Evolutionary conservation across 2,797 vertebrate species (phyloP).

Genomic region (Sebastes reedi): DNA sequence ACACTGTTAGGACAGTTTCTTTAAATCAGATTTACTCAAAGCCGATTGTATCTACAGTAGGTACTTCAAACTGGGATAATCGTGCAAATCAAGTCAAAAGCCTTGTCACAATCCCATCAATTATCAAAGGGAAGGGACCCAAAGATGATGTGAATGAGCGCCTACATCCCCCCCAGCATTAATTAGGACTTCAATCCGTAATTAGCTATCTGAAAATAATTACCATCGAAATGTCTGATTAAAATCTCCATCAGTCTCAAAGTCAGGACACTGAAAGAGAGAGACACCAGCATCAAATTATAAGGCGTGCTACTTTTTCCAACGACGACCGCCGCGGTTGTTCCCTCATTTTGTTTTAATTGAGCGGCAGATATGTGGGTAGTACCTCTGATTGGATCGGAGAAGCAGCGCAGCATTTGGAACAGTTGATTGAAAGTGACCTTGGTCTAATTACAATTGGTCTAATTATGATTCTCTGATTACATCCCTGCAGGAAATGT

Average conservation of each 20-base stretch:
- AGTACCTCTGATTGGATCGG: constrained; percentile 68
- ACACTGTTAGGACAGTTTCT: not conserved
- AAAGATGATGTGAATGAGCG: constrained; percentile 41
- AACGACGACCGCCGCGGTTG: constrained; percentile 41
- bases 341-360: constrained; percentile 61
- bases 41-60: constrained; percentile 18
- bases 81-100: constrained; percentile 41
- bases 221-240: constrained; percentile 72
- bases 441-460: constrained; percentile 77
- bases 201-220: constrained; percentile 77
- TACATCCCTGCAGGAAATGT: constrained; percentile 66
- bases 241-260: constrained; percentile 68
- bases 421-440: constrained; percentile 79
- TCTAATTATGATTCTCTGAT: constrained; percentile 78
- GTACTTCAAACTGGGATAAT: constrained; percentile 42
- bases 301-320: constrained; percentile 33
- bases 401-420: constrained; percentile 35
- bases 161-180: constrained; percentile 45
- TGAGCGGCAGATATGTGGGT: constrained; percentile 64
- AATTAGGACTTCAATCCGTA: constrained; percentile 65
- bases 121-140: constrained; percentile 52
- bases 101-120: constrained; percentile 44
- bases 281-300: constrained; percentile 41
- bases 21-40: constrained; percentile 20
- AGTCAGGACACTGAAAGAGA: constrained; percentile 60